Conservation (phyloP, 2,797 vertebrate genomes). For the Urocyon cinereoargenteus region DNA sequence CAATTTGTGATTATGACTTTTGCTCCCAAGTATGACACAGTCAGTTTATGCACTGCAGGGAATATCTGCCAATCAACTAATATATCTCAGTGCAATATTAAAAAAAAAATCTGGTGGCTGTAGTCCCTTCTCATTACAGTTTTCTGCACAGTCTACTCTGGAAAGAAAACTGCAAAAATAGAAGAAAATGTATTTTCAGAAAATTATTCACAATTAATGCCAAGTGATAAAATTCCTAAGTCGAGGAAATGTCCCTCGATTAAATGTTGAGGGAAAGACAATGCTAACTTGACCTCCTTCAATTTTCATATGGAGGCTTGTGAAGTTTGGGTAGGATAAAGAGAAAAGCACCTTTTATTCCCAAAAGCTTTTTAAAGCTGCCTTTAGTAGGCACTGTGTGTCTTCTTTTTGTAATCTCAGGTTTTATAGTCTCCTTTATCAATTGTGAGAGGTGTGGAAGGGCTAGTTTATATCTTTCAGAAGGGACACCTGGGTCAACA, state of each 20-base stretch:
- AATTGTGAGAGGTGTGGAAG: slow-evolving; percentile 79
- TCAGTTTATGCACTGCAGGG: neutral
- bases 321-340: slow-evolving; percentile 64
- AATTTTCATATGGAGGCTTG: slow-evolving; percentile 58
- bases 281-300: slow-evolving; percentile 72
- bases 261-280: slow-evolving; percentile 74
- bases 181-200: slow-evolving; percentile 55
- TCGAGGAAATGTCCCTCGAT: neutral
- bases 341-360: slow-evolving; percentile 74
- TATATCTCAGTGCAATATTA: neutral
- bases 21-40: neutral
- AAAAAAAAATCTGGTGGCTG: neutral
- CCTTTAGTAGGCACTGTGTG: slow-evolving; percentile 77
- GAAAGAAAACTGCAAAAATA: slow-evolving; percentile 39
- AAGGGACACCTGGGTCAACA: slow-evolving; percentile 81
- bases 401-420: slow-evolving; percentile 75
- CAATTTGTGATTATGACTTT: slow-evolving; percentile 3
- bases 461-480: slow-evolving; percentile 82
- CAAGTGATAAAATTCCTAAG: slow-evolving; percentile 55
- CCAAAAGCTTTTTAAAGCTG: slow-evolving; percentile 66
- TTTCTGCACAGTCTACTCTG: slow-evolving; percentile 21
- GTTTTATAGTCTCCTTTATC: slow-evolving; percentile 82
- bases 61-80: neutral
- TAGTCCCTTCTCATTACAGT: slow-evolving; percentile 31
- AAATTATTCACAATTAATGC: slow-evolving; percentile 64